These are phyloP conservation scores for Cardiocondyla obscurior DNA, from an alignment of 1,140 invertebrate species.

Conservation along the genomic window DNA sequence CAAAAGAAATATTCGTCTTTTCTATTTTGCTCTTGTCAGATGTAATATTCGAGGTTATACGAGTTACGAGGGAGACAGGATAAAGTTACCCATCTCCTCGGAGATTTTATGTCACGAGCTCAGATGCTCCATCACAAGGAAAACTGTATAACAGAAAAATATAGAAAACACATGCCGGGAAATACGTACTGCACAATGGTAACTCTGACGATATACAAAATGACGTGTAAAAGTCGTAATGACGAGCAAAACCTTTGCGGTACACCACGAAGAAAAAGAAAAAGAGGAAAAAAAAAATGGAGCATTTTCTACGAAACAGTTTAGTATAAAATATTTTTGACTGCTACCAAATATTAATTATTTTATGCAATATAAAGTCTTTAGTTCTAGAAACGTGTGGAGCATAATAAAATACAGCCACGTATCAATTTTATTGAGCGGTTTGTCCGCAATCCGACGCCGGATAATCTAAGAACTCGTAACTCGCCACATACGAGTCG, in stretches of 20 bases:
- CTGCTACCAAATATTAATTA: too few relatives aligned
- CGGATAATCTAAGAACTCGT: constrained; percentile 25
- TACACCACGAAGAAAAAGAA: too few relatives aligned
- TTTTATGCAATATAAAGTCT: too few relatives aligned
- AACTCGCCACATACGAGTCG: constrained; percentile 20
- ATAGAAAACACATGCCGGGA: constrained; percentile 26
- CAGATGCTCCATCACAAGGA: constrained; percentile 38
- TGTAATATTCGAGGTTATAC: constrained; percentile 53
- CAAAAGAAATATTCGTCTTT: constrained; percentile 49
- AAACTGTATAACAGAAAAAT: constrained; percentile 45
- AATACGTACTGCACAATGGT: neutral
- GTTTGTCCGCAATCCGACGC: neutral
- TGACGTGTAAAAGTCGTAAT: neutral
- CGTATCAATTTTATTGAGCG: constrained; percentile 4
- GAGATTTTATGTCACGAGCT: constrained; percentile 50
- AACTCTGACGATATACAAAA: neutral
- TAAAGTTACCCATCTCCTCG: constrained; percentile 56
- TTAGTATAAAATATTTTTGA: too few relatives aligned
- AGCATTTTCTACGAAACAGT: too few relatives aligned
- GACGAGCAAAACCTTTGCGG: neutral
- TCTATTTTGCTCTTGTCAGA: constrained; percentile 49
- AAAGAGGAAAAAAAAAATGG: too few relatives aligned
- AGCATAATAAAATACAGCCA: neutral
- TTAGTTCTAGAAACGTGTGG: too few relatives aligned
- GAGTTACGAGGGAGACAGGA: constrained; percentile 45